Evolutionary conservation across 2,888 invertebrate species (phyloP).

Genomic region (Tetragonula carbonaria): DNA sequence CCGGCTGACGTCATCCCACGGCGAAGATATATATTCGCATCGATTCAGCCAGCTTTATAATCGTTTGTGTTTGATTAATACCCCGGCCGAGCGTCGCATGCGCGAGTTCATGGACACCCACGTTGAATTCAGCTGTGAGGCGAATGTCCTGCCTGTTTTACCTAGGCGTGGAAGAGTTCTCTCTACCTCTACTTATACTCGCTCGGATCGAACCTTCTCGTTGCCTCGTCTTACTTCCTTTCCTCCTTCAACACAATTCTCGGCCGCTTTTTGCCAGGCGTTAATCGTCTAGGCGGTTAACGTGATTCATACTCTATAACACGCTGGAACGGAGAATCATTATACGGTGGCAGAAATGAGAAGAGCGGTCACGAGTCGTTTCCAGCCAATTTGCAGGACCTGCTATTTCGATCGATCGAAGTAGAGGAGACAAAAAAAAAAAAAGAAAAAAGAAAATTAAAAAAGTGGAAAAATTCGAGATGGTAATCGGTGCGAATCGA

Average conservation of each 20-base stretch:
- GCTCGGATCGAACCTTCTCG: background rate
- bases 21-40: slow-evolving; percentile 50
- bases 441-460: too few species aligned
- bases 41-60: slow-evolving; percentile 42
- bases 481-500: background rate
- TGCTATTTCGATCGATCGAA: background rate
- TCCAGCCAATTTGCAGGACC: background rate
- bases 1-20: slow-evolving; percentile 52
- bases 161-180: background rate
- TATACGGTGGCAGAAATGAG: background rate
- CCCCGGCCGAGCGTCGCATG: slow-evolving; percentile 7
- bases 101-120: slow-evolving; percentile 39
- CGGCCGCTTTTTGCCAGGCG: background rate
- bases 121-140: slow-evolving; percentile 26
- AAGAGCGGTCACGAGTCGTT: background rate
- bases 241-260: background rate
- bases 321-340: background rate
- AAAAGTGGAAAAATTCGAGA: background rate
- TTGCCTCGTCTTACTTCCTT: background rate
- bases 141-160: background rate
- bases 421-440: background rate
- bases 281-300: background rate
- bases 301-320: background rate
- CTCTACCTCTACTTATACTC: too few species aligned
- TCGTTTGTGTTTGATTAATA: slow-evolving; percentile 56